These are phyloP conservation scores for Podarcis muralis DNA, from an alignment of 2,113 vertebrate genomes.

Conservation along the genomic window DNA sequence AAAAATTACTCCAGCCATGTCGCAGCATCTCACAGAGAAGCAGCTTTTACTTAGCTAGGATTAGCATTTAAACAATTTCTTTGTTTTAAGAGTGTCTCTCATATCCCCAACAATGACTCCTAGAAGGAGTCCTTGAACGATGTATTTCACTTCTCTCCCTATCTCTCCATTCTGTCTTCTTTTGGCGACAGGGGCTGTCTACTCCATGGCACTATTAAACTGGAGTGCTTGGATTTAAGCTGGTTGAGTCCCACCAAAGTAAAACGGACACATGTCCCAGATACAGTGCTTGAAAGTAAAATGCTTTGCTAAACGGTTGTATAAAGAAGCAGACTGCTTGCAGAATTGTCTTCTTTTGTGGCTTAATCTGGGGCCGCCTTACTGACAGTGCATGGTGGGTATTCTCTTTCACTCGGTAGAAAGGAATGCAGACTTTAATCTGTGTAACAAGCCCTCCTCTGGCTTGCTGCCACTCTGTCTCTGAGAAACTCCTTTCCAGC, in stretches of 20 bases:
- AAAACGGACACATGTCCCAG: not conserved
- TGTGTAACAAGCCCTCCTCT: slow-evolving; percentile 38
- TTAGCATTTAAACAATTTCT: not conserved
- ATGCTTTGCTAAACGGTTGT: slow-evolving; percentile 5
- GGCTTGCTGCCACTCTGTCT: slow-evolving; percentile 50
- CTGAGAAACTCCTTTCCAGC: slow-evolving; percentile 50
- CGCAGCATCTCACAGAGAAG: not conserved
- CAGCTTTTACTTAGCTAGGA: not conserved
- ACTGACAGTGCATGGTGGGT: not conserved
- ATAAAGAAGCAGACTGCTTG: slow-evolving; percentile 5
- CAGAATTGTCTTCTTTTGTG: slow-evolving; percentile 13
- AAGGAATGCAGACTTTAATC: slow-evolving; percentile 46
- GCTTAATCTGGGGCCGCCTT: not conserved
- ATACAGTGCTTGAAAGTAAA: not conserved
- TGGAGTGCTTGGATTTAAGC: not conserved
- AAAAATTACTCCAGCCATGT: not conserved
- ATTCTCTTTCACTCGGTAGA: not conserved
- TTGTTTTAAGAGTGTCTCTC: not conserved
- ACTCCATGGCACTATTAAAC: not conserved
- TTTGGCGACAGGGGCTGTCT: not conserved
- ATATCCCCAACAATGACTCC: not conserved
- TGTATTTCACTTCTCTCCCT: not conserved
- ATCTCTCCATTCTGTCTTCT: not conserved
- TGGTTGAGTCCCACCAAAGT: not conserved
- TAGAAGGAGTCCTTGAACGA: not conserved